phyloP scores from a whole-genome alignment of 2,797 vertebrate species.

The Gallinago nigripennis region DNA sequence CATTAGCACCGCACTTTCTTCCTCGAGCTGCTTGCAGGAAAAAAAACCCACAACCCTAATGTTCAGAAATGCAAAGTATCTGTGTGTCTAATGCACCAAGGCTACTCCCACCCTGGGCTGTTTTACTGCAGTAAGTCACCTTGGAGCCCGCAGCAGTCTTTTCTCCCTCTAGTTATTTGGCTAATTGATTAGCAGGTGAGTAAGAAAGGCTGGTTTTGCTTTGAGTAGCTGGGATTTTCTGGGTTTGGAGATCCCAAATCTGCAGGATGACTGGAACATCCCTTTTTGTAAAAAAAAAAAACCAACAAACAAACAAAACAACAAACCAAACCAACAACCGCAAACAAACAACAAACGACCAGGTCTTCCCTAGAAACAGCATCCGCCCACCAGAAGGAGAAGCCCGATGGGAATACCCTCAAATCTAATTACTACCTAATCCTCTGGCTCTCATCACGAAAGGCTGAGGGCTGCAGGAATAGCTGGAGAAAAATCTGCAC shows the following conservation, averaged over 20 bases:
- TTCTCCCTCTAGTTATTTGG: neutral
- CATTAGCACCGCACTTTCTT: neutral
- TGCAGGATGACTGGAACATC: neutral
- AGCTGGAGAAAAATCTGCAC: neutral
- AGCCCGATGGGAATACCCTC: neutral
- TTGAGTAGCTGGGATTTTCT: neutral
- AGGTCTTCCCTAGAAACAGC: neutral
- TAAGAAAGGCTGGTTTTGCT: neutral
- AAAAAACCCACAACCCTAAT: neutral
- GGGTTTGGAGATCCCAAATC: neutral
- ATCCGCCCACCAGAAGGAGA: neutral
- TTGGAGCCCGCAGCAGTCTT: neutral
- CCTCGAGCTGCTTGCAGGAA: neutral
- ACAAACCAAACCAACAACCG: too few relatives aligned
- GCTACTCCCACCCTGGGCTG: neutral
- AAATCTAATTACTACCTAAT: conserved; percentile 38
- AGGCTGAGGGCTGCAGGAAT: neutral
- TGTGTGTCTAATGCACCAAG: neutral
- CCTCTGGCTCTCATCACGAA: neutral
- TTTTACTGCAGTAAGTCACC: neutral
- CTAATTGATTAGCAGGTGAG: neutral
- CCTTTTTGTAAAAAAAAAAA: neutral
- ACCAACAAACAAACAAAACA: neutral
- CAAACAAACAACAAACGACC: neutral
- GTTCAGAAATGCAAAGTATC: neutral